Evolutionary conservation across 2,888 invertebrate species (phyloP).

Genomic region (Cabera pusaria): DNA sequence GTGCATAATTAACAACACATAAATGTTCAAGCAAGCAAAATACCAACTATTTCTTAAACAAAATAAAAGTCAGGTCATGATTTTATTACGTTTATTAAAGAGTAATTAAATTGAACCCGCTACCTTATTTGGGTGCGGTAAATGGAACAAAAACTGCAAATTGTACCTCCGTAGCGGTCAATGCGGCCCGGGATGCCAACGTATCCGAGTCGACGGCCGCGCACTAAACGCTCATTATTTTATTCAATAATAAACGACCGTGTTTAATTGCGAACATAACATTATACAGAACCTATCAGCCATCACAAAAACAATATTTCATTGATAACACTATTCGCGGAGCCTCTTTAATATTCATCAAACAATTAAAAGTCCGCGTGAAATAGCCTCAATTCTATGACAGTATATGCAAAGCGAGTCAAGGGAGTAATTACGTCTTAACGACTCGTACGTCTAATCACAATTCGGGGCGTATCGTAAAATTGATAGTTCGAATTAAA

Average conservation of each 20-base stretch:
- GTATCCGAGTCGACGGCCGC: slow-evolving; percentile 29
- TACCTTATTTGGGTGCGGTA: slow-evolving; percentile 62
- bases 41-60: slow-evolving; percentile 42
- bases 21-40: slow-evolving; percentile 29
- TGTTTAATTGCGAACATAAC: slow-evolving; percentile 59
- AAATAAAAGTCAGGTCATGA: slow-evolving; percentile 62
- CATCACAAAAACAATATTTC: slow-evolving; percentile 48
- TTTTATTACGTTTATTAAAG: slow-evolving; percentile 68
- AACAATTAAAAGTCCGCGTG: slow-evolving; percentile 59
- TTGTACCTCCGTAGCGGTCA: slow-evolving; percentile 32
- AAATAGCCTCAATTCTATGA: slow-evolving; percentile 53
- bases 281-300: slow-evolving; percentile 45
- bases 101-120: slow-evolving; percentile 68
- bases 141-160: slow-evolving; percentile 54
- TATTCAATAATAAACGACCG: slow-evolving; percentile 53
- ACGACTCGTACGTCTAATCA: slow-evolving; percentile 52
- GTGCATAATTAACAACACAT: slow-evolving; percentile 48
- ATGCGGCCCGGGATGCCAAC: slow-evolving; percentile 18
- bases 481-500: slow-evolving; percentile 43
- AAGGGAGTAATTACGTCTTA: slow-evolving; percentile 52
- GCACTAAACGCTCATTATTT: slow-evolving; percentile 47
- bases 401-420: slow-evolving; percentile 52
- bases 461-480: slow-evolving; percentile 44
- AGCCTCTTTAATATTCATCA: slow-evolving; percentile 65
- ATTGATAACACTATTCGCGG: slow-evolving; percentile 52